A percentile compares a stretch with the other conserved stretches of the same genome.
Evolutionary conservation across 64 coral and sea anemone genomes (phyloP).

Genomic region (Porites australiensis): DNA sequence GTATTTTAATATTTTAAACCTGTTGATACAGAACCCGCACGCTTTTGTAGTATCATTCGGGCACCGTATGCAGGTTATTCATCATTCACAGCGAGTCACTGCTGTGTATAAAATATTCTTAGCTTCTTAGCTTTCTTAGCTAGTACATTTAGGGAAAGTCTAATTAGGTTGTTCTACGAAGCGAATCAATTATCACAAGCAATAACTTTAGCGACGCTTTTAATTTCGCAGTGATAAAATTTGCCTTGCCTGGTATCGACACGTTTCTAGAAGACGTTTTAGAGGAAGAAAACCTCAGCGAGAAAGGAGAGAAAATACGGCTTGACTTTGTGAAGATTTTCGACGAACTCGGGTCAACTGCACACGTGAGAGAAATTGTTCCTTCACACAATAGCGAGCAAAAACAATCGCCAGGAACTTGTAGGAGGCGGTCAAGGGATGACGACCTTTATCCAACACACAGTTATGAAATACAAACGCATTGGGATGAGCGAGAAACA

Average conservation of each 20-base stretch:
- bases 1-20: neutral
- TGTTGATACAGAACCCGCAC: slow-evolving; percentile 37
- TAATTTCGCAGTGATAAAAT: slow-evolving; percentile 74
- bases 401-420: neutral
- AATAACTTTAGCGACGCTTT: slow-evolving; percentile 7
- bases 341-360: neutral
- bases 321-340: slow-evolving; percentile 64
- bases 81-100: neutral
- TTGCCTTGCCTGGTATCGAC: slow-evolving; percentile 75
- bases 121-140: neutral
- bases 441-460: slow-evolving; percentile 17
- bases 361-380: neutral
- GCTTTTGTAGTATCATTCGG: neutral
- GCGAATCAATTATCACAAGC: slow-evolving; percentile 14
- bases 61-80: neutral
- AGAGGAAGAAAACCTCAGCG: slow-evolving; percentile 55
- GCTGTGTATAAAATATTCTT: neutral
- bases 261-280: slow-evolving; percentile 69
- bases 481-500: slow-evolving; percentile 13
- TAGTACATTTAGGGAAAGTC: slow-evolving; percentile 31
- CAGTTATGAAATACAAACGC: slow-evolving; percentile 1
- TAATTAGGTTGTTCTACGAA: slow-evolving; percentile 22
- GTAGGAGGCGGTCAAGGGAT: neutral
- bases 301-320: slow-evolving; percentile 73
- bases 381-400: neutral